Conservation (phyloP, 2,113 vertebrate genomes). For the Barbus barbus region DNA sequence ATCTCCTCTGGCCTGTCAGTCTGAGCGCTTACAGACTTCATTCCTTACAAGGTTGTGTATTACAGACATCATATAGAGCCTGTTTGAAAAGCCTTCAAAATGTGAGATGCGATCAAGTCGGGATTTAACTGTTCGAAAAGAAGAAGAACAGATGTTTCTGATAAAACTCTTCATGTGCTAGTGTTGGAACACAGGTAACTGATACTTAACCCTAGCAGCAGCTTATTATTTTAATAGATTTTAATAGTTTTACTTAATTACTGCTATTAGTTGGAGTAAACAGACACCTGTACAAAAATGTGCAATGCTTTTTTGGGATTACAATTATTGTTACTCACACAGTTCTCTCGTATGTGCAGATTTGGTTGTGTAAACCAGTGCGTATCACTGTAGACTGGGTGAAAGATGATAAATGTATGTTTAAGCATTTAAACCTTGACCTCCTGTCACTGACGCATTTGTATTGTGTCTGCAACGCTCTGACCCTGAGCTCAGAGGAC, state of each 20-base stretch:
- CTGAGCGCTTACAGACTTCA: background rate
- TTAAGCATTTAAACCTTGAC: background rate
- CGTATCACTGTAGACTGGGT: background rate
- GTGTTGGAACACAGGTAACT: background rate
- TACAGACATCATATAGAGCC: slow-evolving; percentile 2
- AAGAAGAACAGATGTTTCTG: background rate
- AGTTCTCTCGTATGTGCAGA: background rate
- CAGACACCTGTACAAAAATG: background rate
- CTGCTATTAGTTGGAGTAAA: background rate
- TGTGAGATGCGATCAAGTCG: background rate
- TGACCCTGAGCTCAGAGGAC: slow-evolving; percentile 30
- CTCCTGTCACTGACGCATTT: background rate
- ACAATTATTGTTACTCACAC: background rate
- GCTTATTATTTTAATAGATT: background rate
- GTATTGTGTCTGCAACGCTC: background rate
- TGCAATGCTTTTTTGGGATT: background rate
- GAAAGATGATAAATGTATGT: background rate
- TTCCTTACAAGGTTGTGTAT: too few relatives aligned
- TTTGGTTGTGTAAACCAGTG: background rate
- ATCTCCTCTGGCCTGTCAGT: background rate
- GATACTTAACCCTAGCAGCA: background rate
- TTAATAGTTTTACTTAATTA: background rate
- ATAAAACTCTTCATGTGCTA: background rate
- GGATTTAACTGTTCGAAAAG: background rate
- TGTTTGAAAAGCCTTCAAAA: too few relatives aligned